Evolutionary conservation across 2,797 vertebrate species (phyloP).

Genomic region (Phoebastria nigripes): DNA sequence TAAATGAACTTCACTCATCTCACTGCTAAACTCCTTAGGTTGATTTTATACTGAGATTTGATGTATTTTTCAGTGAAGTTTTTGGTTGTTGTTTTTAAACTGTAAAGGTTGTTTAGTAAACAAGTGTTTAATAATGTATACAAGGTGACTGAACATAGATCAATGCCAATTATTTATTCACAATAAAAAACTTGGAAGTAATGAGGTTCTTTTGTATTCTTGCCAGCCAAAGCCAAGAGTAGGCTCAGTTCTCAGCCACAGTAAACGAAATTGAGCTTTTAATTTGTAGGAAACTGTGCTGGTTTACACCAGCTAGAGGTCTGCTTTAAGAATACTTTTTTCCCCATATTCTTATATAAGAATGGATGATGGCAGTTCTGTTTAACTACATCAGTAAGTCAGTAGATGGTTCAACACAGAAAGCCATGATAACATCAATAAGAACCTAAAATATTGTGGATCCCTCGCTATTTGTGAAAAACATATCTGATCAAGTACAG

Average conservation of each 20-base stretch:
- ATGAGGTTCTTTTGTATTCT: neutral
- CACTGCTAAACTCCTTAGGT: conserved; percentile 43
- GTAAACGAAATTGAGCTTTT: neutral
- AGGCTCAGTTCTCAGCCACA: neutral
- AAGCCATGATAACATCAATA: neutral
- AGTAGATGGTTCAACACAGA: neutral
- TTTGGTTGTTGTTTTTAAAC: conserved; percentile 16
- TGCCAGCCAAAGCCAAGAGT: neutral
- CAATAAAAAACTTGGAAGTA: conserved; percentile 44
- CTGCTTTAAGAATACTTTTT: neutral
- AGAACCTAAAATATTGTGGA: neutral
- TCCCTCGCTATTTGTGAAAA: neutral
- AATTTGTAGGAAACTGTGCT: neutral
- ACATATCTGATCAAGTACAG: neutral
- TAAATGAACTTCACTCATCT: conserved; percentile 70
- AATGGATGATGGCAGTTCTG: neutral
- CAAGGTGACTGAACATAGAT: conserved; percentile 54
- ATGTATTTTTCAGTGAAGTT: conserved; percentile 35
- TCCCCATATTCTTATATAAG: neutral
- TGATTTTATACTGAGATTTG: conserved; percentile 48
- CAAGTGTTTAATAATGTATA: conserved; percentile 58
- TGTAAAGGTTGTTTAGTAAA: conserved; percentile 49
- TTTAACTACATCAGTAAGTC: neutral
- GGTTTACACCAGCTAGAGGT: neutral
- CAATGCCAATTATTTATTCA: conserved; percentile 61